Conservation (phyloP, 2,113 vertebrate genomes). For the human region DNA sequence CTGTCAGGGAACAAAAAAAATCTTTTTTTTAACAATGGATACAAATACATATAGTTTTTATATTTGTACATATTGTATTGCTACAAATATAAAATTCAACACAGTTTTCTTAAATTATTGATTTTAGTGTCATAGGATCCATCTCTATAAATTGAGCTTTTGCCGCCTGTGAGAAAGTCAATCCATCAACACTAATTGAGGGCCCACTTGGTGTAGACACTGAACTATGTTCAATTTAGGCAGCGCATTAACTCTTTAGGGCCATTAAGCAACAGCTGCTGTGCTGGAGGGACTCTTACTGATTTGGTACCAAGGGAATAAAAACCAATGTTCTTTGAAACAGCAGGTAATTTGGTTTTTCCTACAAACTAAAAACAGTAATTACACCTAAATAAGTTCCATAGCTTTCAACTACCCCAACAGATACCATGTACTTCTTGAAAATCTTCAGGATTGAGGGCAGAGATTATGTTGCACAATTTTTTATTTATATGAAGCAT, state of each 20-base stretch:
- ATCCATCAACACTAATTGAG: slow-evolving; percentile 44
- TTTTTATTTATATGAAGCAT: background rate
- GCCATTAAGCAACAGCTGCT: slow-evolving; percentile 27
- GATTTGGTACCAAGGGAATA: background rate
- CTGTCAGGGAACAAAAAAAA: background rate
- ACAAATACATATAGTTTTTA: background rate
- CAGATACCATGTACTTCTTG: background rate
- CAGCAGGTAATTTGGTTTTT: background rate
- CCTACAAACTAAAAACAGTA: background rate
- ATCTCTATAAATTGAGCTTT: slow-evolving; percentile 38
- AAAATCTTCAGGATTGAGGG: background rate
- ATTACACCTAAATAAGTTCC: background rate
- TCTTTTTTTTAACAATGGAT: background rate
- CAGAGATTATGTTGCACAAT: background rate
- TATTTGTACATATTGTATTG: background rate
- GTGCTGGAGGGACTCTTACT: background rate
- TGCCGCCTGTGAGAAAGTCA: slow-evolving; percentile 32
- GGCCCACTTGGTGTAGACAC: background rate
- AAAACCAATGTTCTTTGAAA: slow-evolving; percentile 16
- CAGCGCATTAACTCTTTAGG: slow-evolving; percentile 17
- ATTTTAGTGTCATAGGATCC: slow-evolving; percentile 20
- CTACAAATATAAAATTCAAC: background rate
- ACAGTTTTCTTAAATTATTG: slow-evolving; percentile 21
- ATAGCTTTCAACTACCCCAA: background rate
- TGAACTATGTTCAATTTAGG: slow-evolving; percentile 1